Conservation (phyloP, 1,140 invertebrate species). For the Orchestia grillus region DNA sequence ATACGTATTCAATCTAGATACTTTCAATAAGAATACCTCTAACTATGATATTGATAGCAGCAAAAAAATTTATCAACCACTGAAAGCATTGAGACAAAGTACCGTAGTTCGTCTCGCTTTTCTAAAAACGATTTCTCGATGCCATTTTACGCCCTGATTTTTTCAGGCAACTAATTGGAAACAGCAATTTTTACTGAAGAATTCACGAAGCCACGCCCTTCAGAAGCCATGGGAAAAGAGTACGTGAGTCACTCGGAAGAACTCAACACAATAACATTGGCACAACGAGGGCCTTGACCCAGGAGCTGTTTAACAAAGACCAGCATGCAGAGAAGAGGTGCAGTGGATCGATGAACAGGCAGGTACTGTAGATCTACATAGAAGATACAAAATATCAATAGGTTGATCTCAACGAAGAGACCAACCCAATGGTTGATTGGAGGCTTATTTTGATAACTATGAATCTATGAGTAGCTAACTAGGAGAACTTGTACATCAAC, state of each 20-base stretch:
- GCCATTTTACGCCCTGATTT: neutral
- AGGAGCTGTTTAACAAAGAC: neutral
- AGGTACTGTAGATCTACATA: neutral
- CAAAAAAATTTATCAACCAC: no score
- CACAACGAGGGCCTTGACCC: neutral
- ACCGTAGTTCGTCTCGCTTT: neutral
- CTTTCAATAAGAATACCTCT: no score
- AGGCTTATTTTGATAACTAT: neutral
- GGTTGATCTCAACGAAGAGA: neutral
- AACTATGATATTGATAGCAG: no score
- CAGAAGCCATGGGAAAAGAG: neutral
- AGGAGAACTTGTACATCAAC: no score
- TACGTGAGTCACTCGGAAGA: neutral
- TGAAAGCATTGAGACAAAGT: no score
- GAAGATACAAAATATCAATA: neutral
- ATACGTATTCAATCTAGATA: no score
- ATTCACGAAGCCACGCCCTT: neutral
- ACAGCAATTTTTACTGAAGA: neutral
- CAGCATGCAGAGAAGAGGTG: neutral
- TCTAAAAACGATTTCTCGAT: neutral
- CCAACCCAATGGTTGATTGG: neutral
- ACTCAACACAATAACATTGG: neutral
- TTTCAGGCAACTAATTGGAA: neutral
- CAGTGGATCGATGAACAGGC: neutral
- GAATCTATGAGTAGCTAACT: no score